Evolutionary conservation across 2,113 vertebrate genomes (phyloP).

Genomic region (Bos javanicus): DNA sequence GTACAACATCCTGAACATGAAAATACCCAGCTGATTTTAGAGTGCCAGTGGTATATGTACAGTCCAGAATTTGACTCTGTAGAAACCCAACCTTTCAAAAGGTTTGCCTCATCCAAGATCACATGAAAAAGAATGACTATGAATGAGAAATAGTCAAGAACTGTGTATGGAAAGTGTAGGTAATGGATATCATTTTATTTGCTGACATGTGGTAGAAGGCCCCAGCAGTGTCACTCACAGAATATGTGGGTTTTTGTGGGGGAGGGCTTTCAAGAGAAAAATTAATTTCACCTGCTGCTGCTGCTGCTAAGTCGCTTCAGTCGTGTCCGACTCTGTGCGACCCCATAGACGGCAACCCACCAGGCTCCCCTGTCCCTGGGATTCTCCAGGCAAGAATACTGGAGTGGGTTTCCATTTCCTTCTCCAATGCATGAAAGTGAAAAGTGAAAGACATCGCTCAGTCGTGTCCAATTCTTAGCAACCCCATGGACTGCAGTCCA

Average conservation of each 20-base stretch:
- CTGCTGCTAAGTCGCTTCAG: no score
- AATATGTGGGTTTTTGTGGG: neutral
- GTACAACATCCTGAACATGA: neutral
- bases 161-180: neutral
- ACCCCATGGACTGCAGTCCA: no score
- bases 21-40: neutral
- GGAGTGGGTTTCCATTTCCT: no score
- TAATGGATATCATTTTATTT: neutral
- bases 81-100: neutral
- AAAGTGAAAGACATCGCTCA: no score
- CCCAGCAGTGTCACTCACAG: neutral
- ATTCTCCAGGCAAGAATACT: no score
- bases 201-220: neutral
- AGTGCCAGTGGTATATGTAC: neutral
- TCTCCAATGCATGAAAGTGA: no score
- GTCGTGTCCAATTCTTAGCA: no score
- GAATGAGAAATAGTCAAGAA: neutral
- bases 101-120: neutral
- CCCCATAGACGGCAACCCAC: no score
- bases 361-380: no score
- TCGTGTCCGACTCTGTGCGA: no score
- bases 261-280: neutral
- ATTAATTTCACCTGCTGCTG: neutral
- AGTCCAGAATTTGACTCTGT: neutral
- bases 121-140: neutral